Percentiles rank a stretch among this genome's conserved stretches.
Conservation (phyloP, 2,113 vertebrate species). For the Tenebrosternarchus preto region DNA sequence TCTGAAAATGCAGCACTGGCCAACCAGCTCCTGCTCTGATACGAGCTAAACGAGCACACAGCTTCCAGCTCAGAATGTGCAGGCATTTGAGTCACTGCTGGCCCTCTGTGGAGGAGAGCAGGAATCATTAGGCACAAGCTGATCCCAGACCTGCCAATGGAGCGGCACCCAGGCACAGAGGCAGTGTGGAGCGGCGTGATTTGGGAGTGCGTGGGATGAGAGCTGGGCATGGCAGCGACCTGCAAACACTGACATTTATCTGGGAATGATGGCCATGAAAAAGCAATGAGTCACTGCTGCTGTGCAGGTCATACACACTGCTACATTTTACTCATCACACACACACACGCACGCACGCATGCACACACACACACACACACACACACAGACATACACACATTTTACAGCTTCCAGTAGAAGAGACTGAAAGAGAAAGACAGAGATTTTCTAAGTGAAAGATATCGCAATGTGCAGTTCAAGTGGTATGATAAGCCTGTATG, state of each 20-base stretch:
- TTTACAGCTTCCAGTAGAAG: slow-evolving; percentile 49
- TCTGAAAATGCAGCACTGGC: background rate
- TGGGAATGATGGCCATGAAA: slow-evolving; percentile 39
- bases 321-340: slow-evolving; percentile 51
- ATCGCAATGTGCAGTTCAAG: background rate
- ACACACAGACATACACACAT: slow-evolving; percentile 21
- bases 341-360: slow-evolving; percentile 30
- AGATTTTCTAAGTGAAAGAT: slow-evolving; percentile 9
- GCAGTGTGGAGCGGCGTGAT: slow-evolving; percentile 1
- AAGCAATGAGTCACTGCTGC: slow-evolving; percentile 46
- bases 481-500: background rate
- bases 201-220: slow-evolving; percentile 13
- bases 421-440: slow-evolving; percentile 8
- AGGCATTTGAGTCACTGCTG: slow-evolving; percentile 18
- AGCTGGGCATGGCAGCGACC: slow-evolving; percentile 11
- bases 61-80: background rate
- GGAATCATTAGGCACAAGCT: slow-evolving; percentile 24
- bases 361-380: slow-evolving; percentile 37
- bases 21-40: slow-evolving; percentile 34
- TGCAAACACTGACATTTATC: slow-evolving; percentile 41
- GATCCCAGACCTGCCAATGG: slow-evolving; percentile 12
- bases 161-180: background rate
- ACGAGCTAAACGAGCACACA: background rate
- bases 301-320: slow-evolving; percentile 49
- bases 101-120: slow-evolving; percentile 22